Conservation (phyloP, 2,797 vertebrate genomes). For the Taeniopygia guttata region DNA sequence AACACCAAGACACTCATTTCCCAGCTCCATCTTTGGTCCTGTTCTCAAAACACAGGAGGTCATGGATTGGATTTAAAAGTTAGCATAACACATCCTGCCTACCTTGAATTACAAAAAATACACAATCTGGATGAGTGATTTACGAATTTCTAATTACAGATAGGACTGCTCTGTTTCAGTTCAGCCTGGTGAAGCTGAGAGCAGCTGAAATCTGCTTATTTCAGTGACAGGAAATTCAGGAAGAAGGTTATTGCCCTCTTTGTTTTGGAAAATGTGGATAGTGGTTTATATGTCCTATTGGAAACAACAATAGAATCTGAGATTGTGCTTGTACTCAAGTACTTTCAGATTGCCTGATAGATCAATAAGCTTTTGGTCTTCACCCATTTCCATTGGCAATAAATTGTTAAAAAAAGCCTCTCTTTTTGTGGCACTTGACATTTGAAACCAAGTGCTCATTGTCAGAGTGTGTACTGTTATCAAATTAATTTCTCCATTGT, state of each 20-base stretch:
- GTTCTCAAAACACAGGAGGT: conserved; percentile 58
- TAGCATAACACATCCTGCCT: conserved; percentile 56
- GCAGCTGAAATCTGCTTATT: conserved; percentile 28
- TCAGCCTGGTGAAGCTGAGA: background rate
- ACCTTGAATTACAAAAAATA: conserved; percentile 49
- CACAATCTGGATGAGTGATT: conserved; percentile 4
- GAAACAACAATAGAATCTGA: conserved; percentile 19
- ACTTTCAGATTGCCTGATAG: background rate
- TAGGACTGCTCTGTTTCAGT: conserved; percentile 13
- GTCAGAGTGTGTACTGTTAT: background rate
- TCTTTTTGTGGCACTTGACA: background rate
- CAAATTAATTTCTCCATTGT: background rate
- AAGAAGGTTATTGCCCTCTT: background rate
- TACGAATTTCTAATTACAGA: conserved; percentile 2
- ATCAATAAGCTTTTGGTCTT: conserved; percentile 3
- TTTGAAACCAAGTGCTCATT: background rate
- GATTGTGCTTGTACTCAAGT: background rate
- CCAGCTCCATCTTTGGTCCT: conserved; percentile 3
- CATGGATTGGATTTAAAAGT: conserved; percentile 10
- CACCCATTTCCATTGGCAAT: background rate
- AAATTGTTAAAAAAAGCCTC: background rate
- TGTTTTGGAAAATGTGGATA: conserved; percentile 42
- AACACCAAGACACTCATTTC: background rate
- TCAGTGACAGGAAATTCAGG: conserved; percentile 31
- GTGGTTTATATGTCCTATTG: background rate